Evolutionary conservation across 2,113 vertebrate genomes (phyloP).

Genomic region (Oplegnathus fasciatus): DNA sequence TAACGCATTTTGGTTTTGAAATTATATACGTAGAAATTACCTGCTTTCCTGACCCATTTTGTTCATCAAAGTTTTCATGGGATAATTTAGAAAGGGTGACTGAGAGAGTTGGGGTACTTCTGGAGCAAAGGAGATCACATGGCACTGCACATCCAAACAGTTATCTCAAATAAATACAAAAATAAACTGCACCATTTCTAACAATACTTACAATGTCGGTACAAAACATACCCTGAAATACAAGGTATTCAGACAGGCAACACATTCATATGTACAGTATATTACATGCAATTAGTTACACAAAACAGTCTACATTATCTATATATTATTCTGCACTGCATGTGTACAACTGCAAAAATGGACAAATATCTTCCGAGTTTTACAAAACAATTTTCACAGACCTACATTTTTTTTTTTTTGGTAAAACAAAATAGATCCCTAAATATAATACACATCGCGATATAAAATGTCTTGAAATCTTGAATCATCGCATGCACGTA

Average conservation of each 20-base stretch:
- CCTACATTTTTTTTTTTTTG: slow-evolving; percentile 83
- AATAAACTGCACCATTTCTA: slow-evolving; percentile 84
- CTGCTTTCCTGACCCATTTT: slow-evolving; percentile 8
- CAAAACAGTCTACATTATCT: slow-evolving; percentile 82
- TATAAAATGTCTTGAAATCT: slow-evolving; percentile 83
- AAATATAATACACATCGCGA: slow-evolving; percentile 84
- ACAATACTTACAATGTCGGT: slow-evolving; percentile 91
- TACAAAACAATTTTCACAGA: slow-evolving; percentile 89
- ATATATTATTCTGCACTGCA: slow-evolving; percentile 66
- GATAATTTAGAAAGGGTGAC: slow-evolving; percentile 1
- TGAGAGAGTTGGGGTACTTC: slow-evolving; percentile 18
- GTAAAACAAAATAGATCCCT: slow-evolving; percentile 88
- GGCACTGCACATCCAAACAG: slow-evolving; percentile 82
- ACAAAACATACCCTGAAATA: slow-evolving; percentile 93
- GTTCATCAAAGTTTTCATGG: neutral
- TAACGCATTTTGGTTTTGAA: slow-evolving; percentile 29
- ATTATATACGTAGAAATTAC: slow-evolving; percentile 14
- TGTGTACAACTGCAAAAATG: slow-evolving; percentile 88
- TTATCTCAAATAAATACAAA: slow-evolving; percentile 88
- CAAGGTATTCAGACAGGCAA: slow-evolving; percentile 89
- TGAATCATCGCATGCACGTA: slow-evolving; percentile 72
- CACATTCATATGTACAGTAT: slow-evolving; percentile 90
- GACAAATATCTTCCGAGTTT: slow-evolving; percentile 81
- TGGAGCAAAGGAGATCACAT: slow-evolving; percentile 80
- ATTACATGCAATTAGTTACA: slow-evolving; percentile 90